Conservation (phyloP, 2,888 invertebrate species). For the Yponomeuta malinellus region DNA sequence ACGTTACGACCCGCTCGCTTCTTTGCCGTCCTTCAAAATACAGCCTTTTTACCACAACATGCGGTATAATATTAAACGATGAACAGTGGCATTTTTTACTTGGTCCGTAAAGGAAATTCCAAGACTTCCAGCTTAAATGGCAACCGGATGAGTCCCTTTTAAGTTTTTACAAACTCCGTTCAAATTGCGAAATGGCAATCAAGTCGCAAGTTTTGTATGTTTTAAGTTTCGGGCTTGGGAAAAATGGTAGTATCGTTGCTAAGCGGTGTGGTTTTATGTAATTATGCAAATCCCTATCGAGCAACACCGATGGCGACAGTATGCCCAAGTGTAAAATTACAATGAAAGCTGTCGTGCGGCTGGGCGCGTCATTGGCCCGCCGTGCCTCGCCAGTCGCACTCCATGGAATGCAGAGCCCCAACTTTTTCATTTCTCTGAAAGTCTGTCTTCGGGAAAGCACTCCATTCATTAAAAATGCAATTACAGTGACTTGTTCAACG, state of each 20-base stretch:
- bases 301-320: background rate
- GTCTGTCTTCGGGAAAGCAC: background rate
- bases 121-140: slow-evolving; percentile 53
- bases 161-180: slow-evolving; percentile 27
- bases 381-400: background rate
- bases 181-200: slow-evolving; percentile 5
- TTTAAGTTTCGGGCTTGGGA: background rate
- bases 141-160: slow-evolving; percentile 45
- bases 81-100: slow-evolving; percentile 42
- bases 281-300: background rate
- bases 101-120: slow-evolving; percentile 55
- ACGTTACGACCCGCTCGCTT: slow-evolving; percentile 39
- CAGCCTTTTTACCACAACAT: slow-evolving; percentile 39
- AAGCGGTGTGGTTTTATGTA: slow-evolving; percentile 32
- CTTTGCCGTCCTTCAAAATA: slow-evolving; percentile 31
- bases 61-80: slow-evolving; percentile 29
- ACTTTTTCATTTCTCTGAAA: slow-evolving; percentile 8
- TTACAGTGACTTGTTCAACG: background rate
- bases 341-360: slow-evolving; percentile 53
- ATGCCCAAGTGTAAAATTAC: slow-evolving; percentile 27
- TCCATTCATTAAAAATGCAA: slow-evolving; percentile 10
- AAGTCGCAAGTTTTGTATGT: background rate
- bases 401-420: slow-evolving; percentile 7
- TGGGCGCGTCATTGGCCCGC: slow-evolving; percentile 1
- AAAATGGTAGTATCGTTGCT: background rate